phyloP scores from a whole-genome alignment of 2,113 vertebrate species.

The Leptobrachium ailaonicum region DNA sequence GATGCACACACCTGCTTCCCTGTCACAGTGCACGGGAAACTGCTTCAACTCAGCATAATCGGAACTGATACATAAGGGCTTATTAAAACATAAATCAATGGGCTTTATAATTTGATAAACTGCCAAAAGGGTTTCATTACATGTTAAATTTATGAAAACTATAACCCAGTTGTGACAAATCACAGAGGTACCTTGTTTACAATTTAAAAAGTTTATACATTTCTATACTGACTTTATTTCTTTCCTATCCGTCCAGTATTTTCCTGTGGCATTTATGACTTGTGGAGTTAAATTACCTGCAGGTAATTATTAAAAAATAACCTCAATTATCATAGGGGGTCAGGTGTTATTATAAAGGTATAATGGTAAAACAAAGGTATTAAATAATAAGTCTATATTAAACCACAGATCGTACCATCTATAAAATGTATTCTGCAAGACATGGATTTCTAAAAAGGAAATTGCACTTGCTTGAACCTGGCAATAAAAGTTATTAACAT shows the following conservation, averaged over 20 bases:
- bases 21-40: slow-evolving; percentile 73
- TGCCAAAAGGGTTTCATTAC: slow-evolving; percentile 74
- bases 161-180: slow-evolving; percentile 73
- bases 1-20: slow-evolving; percentile 69
- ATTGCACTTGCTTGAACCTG: too few relatives aligned
- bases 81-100: slow-evolving; percentile 84
- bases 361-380: too few relatives aligned
- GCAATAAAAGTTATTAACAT: too few relatives aligned
- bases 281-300: slow-evolving; percentile 70
- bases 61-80: slow-evolving; percentile 47
- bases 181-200: slow-evolving; percentile 70
- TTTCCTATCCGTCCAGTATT: slow-evolving; percentile 65
- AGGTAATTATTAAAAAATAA: slow-evolving; percentile 58
- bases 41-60: slow-evolving; percentile 30
- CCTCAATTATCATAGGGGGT: too few relatives aligned
- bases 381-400: too few relatives aligned
- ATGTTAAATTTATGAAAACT: slow-evolving; percentile 77
- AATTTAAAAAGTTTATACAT: slow-evolving; percentile 30
- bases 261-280: slow-evolving; percentile 59
- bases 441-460: too few relatives aligned
- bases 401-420: too few relatives aligned
- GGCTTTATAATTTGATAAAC: slow-evolving; percentile 75
- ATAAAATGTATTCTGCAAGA: too few relatives aligned
- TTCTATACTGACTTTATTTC: slow-evolving; percentile 50
- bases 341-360: too few relatives aligned